Base-by-base conservation (phyloP, 1,140 invertebrate species). In the Physella acuta region DNA sequence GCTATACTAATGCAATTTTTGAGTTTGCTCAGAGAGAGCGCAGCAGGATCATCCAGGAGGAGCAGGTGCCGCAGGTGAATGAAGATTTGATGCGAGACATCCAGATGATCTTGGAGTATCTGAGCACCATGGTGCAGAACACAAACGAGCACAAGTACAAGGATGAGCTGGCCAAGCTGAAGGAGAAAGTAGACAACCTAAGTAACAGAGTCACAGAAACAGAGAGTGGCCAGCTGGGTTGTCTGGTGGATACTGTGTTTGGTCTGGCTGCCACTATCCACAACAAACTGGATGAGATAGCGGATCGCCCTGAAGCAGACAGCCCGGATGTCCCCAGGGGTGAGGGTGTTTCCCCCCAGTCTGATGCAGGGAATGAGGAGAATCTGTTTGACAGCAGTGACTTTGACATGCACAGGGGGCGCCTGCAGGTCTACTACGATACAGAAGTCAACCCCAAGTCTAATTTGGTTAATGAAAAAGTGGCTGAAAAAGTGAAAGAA, bases 1-100 rank as follows among this genome's bases (percentile, higher is more conserved):
- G 66, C 36, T 68, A 68, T 39, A 68, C 66, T 36, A 68, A 58
- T 55, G 3, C 55, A 8, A n/a, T 68, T 2, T 68, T 68, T 68
- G 55, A 68, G 37, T 68, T 68, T 60, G 66, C 66, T 16, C 66
- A 59, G 36, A 49, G 24, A 3, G 36, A 59, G 39, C 55, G 66
- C 1, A 8, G 16, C 16, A 67, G 36, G 36, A 67, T 68, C 16
- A 31, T 68, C 1, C 1, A 34, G 26, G 66, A 68, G 37, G 36
- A 68, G 52, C n/a, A 60, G 3, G 56, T 55, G 28, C 66, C 66
- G 1, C 66, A 68, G 24, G 66, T 60, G n/a, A 68, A 26, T 51
- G 55, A 59, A 37, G 66, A 68, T 17, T 59, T 60, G 66, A 60
- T 68, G 37, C 16, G 56, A 24, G 66, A 68, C 34, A 68, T 68